phyloP scores from a whole-genome alignment of 2,113 vertebrate species.

The Crotophaga sulcirostris region DNA sequence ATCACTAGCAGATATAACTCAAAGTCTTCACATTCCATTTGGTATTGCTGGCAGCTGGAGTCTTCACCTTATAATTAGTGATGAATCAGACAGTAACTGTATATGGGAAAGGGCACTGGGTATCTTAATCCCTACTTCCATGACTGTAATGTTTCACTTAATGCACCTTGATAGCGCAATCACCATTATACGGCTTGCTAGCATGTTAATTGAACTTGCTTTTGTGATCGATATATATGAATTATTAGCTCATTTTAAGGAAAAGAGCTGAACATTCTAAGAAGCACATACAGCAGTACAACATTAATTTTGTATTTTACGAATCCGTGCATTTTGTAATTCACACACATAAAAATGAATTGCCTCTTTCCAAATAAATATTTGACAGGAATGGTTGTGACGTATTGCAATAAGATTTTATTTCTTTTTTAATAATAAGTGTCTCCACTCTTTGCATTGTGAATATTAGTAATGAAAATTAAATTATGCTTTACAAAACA shows the following conservation, averaged over 20 bases:
- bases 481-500: background rate
- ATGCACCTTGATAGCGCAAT: background rate
- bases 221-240: background rate
- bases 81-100: conserved; percentile 25
- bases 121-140: background rate
- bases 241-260: background rate
- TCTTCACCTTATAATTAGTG: background rate
- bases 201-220: background rate
- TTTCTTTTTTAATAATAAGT: background rate
- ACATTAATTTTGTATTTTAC: background rate
- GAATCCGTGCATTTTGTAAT: background rate
- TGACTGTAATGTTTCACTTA: background rate
- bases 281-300: background rate
- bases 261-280: background rate
- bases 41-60: background rate
- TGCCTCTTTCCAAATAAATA: background rate
- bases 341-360: background rate
- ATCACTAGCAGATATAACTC: background rate
- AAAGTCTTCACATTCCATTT: conserved; percentile 3
- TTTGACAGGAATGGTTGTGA: background rate
- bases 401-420: background rate
- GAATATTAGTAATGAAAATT: background rate
- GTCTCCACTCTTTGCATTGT: background rate
- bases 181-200: background rate
- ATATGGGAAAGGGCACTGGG: background rate